phyloP scores from a whole-genome alignment of 1,140 invertebrate genomes.

The Acromyrmex heyeri region DNA sequence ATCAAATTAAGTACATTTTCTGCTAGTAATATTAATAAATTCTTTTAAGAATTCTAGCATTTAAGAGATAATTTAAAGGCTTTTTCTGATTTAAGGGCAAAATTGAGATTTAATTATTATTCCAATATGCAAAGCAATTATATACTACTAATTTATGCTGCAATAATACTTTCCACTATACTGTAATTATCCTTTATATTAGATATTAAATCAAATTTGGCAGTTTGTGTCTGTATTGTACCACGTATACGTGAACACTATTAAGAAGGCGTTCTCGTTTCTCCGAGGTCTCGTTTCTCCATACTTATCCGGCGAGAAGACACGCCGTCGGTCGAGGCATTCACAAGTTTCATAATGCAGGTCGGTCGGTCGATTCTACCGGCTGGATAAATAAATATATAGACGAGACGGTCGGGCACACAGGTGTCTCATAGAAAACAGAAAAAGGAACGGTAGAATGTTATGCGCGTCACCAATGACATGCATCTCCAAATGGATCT shows the following conservation, averaged over 20 bases:
- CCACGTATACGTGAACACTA: constrained; percentile 1
- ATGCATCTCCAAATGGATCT: constrained; percentile 63
- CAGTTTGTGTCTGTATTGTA: neutral
- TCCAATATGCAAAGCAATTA: neutral
- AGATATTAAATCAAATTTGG: neutral
- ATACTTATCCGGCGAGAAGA: constrained; percentile 13
- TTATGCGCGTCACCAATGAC: constrained; percentile 64
- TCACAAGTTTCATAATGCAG: constrained; percentile 73
- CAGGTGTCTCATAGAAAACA: constrained; percentile 81
- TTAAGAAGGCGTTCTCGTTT: neutral
- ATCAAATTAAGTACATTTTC: neutral
- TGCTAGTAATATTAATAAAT: neutral
- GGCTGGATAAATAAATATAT: constrained; percentile 81
- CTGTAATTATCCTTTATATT: neutral
- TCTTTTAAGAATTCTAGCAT: neutral
- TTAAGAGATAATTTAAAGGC: neutral
- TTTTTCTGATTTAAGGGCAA: neutral
- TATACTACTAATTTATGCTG: neutral
- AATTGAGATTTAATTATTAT: neutral
- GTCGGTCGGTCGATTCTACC: constrained; percentile 61
- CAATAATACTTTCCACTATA: neutral
- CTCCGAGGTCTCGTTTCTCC: neutral
- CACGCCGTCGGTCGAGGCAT: constrained; percentile 43
- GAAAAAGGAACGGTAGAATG: constrained; percentile 65
- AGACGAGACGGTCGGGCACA: constrained; percentile 72